A percentile compares a stretch with the other conserved stretches of the same genome.
Conservation (phyloP, 2,888 invertebrate species). For the Gibbula magus region DNA sequence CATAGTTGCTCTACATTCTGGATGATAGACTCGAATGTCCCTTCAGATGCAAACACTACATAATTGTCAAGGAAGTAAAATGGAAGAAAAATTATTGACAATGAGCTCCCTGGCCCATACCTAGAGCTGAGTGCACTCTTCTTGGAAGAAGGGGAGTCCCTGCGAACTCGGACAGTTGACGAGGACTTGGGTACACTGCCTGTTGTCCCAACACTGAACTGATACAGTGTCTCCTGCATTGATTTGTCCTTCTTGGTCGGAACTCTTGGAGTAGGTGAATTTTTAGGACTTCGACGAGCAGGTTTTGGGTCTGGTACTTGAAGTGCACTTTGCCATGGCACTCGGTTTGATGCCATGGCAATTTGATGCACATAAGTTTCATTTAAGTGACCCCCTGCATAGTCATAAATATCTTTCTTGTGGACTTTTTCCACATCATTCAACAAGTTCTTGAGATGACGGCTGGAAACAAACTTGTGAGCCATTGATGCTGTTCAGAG, state of each 20-base stretch:
- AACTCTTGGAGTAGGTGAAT: not conserved
- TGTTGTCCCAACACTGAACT: slow-evolving; percentile 68
- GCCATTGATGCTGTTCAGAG: slow-evolving; percentile 41
- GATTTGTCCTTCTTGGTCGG: slow-evolving; percentile 32
- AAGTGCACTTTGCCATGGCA: slow-evolving; percentile 55
- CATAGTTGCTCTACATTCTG: too few species aligned
- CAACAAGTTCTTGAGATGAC: slow-evolving; percentile 62
- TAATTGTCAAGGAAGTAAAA: too few species aligned
- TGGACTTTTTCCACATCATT: slow-evolving; percentile 65
- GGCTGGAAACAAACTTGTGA: slow-evolving; percentile 62
- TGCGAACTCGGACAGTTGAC: not conserved
- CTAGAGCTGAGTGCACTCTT: not conserved
- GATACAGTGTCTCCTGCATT: slow-evolving; percentile 64
- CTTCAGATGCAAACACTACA: too few species aligned
- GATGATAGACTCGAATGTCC: too few species aligned
- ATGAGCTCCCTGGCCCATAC: too few species aligned
- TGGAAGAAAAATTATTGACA: too few species aligned
- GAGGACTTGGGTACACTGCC: slow-evolving; percentile 57
- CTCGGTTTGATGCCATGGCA: slow-evolving; percentile 39
- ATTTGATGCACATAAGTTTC: slow-evolving; percentile 61
- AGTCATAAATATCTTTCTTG: slow-evolving; percentile 67
- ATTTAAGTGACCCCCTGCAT: slow-evolving; percentile 70
- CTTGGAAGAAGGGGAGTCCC: not conserved
- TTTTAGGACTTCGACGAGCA: not conserved
- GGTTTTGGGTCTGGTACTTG: not conserved